Percentiles rank a stretch among this genome's conserved stretches.
phyloP scores from a whole-genome alignment of 2,888 invertebrate species.

The Rhimphoctona megacephalus region DNA sequence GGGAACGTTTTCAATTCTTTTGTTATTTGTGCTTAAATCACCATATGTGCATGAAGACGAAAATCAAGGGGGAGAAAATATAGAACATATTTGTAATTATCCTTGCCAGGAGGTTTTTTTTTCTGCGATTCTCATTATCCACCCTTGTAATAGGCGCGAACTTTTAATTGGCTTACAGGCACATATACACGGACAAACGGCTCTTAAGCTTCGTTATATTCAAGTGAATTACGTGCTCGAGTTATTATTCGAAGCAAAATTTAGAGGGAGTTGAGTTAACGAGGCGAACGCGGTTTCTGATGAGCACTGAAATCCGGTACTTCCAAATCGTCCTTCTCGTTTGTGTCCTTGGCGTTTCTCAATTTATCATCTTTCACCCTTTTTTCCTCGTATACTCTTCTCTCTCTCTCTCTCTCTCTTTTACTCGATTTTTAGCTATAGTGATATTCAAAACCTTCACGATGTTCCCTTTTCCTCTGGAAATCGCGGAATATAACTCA shows the following conservation, averaged over 20 bases:
- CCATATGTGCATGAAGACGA: background rate
- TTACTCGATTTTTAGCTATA: background rate
- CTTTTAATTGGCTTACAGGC: constrained; percentile 53
- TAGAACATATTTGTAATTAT: background rate
- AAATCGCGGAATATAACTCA: constrained; percentile 43
- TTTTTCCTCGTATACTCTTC: background rate
- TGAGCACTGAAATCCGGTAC: constrained; percentile 42
- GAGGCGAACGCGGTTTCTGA: constrained; percentile 54
- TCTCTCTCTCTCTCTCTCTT: background rate
- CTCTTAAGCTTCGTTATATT: constrained; percentile 23
- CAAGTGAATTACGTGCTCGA: constrained; percentile 35
- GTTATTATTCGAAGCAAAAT: constrained; percentile 55
- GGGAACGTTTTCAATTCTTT: background rate
- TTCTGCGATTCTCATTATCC: constrained; percentile 25
- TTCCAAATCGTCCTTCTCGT: background rate
- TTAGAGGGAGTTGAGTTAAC: constrained; percentile 41
- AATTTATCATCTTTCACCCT: constrained; percentile 36
- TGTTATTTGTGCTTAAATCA: background rate
- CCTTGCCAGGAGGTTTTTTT: background rate
- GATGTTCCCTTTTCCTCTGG: constrained; percentile 17
- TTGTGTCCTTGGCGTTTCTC: constrained; percentile 41
- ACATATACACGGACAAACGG: background rate
- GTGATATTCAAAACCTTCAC: background rate
- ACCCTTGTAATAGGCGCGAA: constrained; percentile 14
- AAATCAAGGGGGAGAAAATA: background rate